Evolutionary conservation across 1,140 invertebrate genomes (phyloP), one percentile per base, ranked within the genome.

Genomic region (Choristoneura fumiferana): DNA sequence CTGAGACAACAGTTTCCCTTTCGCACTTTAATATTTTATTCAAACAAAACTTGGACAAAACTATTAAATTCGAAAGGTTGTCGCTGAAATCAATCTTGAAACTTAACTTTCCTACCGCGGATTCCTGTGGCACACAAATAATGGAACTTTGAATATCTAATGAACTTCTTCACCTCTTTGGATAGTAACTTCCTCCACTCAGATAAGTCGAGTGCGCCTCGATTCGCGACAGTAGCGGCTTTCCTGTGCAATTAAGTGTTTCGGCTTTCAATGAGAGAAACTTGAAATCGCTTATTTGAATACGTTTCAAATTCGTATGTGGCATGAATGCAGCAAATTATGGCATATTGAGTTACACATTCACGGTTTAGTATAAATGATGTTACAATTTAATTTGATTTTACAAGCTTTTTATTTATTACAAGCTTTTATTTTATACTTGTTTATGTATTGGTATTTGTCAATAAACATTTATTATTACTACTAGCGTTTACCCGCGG

Each of bases 241-340:
- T 75, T 75, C 57, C 63, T 67, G 69, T 77, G 74, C 77, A 84
- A 81, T 84, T 80, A 78, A 77, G 72, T 83, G 73, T 80, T 83
- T 79, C 73, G 64, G 74, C 71, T 81, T 80, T 76, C 72, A 81
- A 76, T 76, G 63, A 65, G 73, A 70, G 71, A 73, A 83, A 79
- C 75, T 81, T 73, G 59, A 72, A 69, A 76, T 71, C 68, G 72
- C 67, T 73, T 76, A 56, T 63, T 69, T 76, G 72, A 77, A 71
- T 76, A 65, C 65, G 68, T 57, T 69, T 77, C 63, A 67, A 71
- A 71, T 69, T 71, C 63, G 54, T 57, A 64, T 62, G 58, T 63
- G 56, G 63, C 43, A 38, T 43, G 40, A 34, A 40, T 38, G 34
- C 6, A 3, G 22, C 2, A 29, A 29, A 2, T 29, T 29, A 29